Evolutionary conservation across 2,888 invertebrate genomes (phyloP), one percentile per base, ranked within the genome.

Genomic region (Hirtodrosophila duncani): DNA sequence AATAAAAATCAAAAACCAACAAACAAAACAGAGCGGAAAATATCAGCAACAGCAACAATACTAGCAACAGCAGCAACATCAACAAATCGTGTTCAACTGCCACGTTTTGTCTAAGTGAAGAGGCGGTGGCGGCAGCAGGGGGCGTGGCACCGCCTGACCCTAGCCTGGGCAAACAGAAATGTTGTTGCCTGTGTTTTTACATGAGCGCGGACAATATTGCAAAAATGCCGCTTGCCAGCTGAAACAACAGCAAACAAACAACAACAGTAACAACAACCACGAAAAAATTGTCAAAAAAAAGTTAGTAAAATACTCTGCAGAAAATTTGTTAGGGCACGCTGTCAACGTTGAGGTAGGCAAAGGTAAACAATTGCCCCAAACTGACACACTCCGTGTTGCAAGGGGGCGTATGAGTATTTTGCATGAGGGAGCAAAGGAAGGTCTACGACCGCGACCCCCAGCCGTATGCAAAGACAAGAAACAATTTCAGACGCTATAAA

Each of bases 191-290:
- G 48, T 67, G 50, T 65, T 61, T 67, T 57, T 55, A 63, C 82
- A 75, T 77, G 63, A n/a, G n/a, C 60, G 68, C 69, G 61, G 74
- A 71, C 81, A 75, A 80, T 65, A 75, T 80, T 82, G 74, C 81
- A 78, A 61, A 60, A 69, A 71, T 74, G 75, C 69, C 52, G 69
- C 42, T 45, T 66, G 44, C 39, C 41, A n/a, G 37, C 53, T 37
- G 41, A 30, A 58, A 56, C 42, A 49, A 56, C 56, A 58, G 64
- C 68, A 68, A 52, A 59, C 67, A 63, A 59, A 38, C 31, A 41
- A 51, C 49, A 55, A 44, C 17, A 56, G 42, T 38, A 37, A 55
- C 44, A 62, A 36, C 43, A 34, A 30, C 30, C n/a, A 38, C 1
- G 8, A 14, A 18, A 20, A 29, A 30, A 39, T 50, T 10, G 36